These are phyloP conservation scores for Pseudocheirus occidentalis DNA, from an alignment of 2,797 vertebrate species.

Conservation along the genomic window DNA sequence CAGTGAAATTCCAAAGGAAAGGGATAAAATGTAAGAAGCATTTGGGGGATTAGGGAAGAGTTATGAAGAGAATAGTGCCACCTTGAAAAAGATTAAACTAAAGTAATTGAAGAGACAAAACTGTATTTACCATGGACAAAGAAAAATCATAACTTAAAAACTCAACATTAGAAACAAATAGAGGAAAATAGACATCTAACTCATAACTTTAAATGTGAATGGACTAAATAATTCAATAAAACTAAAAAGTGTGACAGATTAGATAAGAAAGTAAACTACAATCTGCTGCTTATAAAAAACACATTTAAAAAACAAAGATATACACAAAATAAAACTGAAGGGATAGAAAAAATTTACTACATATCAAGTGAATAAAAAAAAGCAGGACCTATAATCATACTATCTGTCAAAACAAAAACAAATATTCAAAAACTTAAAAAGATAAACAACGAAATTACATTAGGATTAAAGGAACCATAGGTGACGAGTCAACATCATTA, in stretches of 20 bases:
- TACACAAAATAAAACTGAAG: background rate
- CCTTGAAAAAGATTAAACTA: background rate
- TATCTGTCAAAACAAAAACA: background rate
- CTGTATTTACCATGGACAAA: background rate
- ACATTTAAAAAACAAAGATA: background rate
- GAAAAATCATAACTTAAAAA: background rate
- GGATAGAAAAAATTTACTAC: background rate
- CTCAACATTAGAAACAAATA: background rate
- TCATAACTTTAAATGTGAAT: background rate
- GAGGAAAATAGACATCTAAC: background rate
- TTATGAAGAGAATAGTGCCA: background rate
- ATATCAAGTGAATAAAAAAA: background rate
- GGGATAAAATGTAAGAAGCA: background rate
- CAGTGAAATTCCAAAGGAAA: background rate
- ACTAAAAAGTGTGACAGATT: background rate
- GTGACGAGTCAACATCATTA: background rate
- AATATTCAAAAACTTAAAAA: background rate
- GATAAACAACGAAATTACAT: background rate
- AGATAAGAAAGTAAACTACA: background rate
- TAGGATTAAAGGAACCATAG: background rate
- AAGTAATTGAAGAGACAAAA: background rate
- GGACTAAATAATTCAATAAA: background rate
- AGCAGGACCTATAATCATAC: background rate
- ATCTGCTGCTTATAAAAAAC: background rate
- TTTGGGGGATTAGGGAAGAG: background rate